phyloP scores from a whole-genome alignment of 2,797 vertebrate genomes.

The Rhinoraja longicauda region DNA sequence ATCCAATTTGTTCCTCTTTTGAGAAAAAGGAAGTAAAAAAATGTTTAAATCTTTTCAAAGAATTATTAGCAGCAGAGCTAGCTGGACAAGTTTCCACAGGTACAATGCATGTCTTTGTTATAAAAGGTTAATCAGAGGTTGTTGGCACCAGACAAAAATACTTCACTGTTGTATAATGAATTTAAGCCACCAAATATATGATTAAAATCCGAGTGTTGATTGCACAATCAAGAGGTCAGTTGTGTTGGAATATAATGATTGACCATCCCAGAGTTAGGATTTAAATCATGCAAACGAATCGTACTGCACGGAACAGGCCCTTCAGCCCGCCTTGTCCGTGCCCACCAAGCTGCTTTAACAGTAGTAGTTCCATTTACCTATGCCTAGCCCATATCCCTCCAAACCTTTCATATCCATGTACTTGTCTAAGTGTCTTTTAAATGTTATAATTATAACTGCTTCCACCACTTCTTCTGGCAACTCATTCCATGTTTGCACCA shows the following conservation, averaged over 20 bases:
- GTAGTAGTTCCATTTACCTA: too few species aligned
- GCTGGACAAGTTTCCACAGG: constrained; percentile 60
- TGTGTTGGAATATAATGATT: neutral
- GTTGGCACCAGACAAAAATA: constrained; percentile 41
- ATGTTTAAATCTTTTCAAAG: constrained; percentile 59
- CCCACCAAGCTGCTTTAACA: too few species aligned
- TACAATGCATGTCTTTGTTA: constrained; percentile 66
- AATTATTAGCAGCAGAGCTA: constrained; percentile 62
- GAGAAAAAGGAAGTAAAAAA: constrained; percentile 58
- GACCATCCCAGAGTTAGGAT: neutral
- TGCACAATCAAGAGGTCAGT: neutral
- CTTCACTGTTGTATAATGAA: constrained; percentile 53
- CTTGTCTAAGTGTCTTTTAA: too few species aligned
- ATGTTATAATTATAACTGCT: too few species aligned
- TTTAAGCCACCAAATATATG: constrained; percentile 34
- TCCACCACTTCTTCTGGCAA: too few species aligned
- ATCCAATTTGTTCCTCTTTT: constrained; percentile 44
- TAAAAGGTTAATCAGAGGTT: constrained; percentile 51
- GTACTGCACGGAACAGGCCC: neutral
- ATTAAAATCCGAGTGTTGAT: constrained; percentile 25
- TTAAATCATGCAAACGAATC: too few species aligned
- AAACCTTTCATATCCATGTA: too few species aligned
- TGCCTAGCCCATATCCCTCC: too few species aligned
- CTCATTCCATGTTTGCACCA: too few species aligned
- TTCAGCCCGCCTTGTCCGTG: too few species aligned